A percentile compares a stretch with the other conserved stretches of the same genome.
These are phyloP conservation scores for Periphyllus acericola DNA, from an alignment of 2,888 invertebrate genomes.

Conservation along the genomic window DNA sequence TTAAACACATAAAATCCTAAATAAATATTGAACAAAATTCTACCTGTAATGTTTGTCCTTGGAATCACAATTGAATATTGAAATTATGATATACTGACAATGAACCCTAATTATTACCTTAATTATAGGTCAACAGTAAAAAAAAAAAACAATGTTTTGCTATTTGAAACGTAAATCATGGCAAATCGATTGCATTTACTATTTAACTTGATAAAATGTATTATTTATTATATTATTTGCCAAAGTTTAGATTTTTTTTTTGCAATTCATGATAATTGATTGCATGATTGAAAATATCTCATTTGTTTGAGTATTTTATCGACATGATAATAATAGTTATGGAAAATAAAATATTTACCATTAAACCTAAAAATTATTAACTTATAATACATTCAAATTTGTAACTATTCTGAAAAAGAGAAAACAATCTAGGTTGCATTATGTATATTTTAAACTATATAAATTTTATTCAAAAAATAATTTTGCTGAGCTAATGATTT, in stretches of 20 bases:
- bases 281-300: not conserved
- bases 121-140: not conserved
- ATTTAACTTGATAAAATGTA: not conserved
- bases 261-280: not conserved
- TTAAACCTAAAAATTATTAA: too few species aligned
- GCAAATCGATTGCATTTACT: not conserved
- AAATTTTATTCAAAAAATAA: too few species aligned
- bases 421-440: too few species aligned
- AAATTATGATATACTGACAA: not conserved
- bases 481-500: too few species aligned
- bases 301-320: not conserved
- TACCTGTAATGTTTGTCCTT: not conserved
- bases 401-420: too few species aligned
- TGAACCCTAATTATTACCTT: not conserved
- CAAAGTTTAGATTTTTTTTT: too few species aligned
- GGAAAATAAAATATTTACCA: too few species aligned
- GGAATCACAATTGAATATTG: not conserved
- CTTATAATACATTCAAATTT: too few species aligned
- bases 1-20: not conserved
- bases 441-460: too few species aligned
- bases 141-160: not conserved
- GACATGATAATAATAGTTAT: not conserved
- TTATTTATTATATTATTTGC: too few species aligned
- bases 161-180: not conserved
- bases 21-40: not conserved